These are phyloP conservation scores for Acipenser transmontanus DNA, from an alignment of 2,797 vertebrate genomes.

Conservation along the genomic window DNA sequence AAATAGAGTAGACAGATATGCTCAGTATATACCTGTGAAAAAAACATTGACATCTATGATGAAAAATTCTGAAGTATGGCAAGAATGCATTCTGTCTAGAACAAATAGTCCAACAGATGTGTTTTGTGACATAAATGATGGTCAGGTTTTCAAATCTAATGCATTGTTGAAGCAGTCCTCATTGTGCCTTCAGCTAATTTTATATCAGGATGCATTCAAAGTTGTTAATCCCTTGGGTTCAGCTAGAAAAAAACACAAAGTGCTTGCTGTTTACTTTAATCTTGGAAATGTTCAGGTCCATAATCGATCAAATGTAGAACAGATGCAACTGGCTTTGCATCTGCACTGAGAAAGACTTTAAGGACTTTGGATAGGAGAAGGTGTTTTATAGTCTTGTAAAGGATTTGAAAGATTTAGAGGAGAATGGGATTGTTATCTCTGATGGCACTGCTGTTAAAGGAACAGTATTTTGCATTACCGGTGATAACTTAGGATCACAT, in stretches of 20 bases:
- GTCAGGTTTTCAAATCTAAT: background rate
- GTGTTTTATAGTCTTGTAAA: too few species aligned
- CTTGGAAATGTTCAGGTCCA: background rate
- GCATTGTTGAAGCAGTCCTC: background rate
- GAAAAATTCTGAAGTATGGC: background rate
- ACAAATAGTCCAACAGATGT: background rate
- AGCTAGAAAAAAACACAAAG: too few species aligned
- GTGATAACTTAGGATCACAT: background rate
- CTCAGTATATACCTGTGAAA: conserved; percentile 1
- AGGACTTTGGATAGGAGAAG: too few species aligned
- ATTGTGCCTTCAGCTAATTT: background rate
- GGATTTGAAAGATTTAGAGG: too few species aligned
- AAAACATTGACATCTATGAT: background rate
- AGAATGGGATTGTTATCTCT: too few species aligned
- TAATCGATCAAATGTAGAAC: conserved; percentile 5
- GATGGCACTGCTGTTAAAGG: background rate
- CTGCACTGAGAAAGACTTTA: background rate
- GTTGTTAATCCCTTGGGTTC: background rate
- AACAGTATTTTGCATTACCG: too few species aligned
- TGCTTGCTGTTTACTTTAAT: too few species aligned
- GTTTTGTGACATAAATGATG: background rate
- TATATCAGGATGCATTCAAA: conserved; percentile 6
- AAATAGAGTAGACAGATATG: background rate
- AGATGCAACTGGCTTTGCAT: background rate
- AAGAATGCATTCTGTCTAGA: background rate